Evolutionary conservation across 1,140 invertebrate genomes (phyloP), one percentile per base, ranked within the genome.

Genomic region (Zaprionus camerounensis): DNA sequence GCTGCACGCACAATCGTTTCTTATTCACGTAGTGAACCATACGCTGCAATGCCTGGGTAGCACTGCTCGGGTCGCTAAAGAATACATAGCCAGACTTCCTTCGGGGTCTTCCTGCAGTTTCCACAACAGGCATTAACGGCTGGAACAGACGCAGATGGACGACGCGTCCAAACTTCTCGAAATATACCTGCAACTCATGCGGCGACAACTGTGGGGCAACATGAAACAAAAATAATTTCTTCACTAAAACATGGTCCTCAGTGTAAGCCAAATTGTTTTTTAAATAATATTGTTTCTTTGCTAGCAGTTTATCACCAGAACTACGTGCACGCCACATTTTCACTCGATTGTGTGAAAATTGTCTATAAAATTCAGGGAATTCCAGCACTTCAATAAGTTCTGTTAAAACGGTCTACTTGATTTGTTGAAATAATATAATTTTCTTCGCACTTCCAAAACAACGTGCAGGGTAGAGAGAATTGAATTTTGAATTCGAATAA

Each of bases 191-290:
- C 20, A 78, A 7, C 1, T 22, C 20, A 0, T 12, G 11, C 3
- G 51, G 3, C 2, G 5, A 55, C 9, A 82, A 24, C 81, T 61
- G 22, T 5, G 41, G 12, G 2, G 81, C 28, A 7, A 91, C 57
- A 15, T 59, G 78, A n/a, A 28, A 64, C 2, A 91, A 15, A 56
- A 63, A 76, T 1, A 91, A 41, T 20, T 85, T 85, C 5, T 75
- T 61, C 2, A 91, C 65, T 4, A 77, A 44, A 4, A 91, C 58
- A 51, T 91, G 61, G 24, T 91, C 88, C 56, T 91, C 88, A 9
- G 88, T 91, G 67, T 82, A 91, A 11, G 72, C 84, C 3, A 78
- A 28, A 3, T 36, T 24, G 13, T 79, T 63, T 34, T 74, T 80
- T 1, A 87, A 67, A 22, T 75, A 78, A 44, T 65, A 91, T 5